Evolutionary conservation across 2,113 vertebrate species (phyloP).

Genomic region (Clarias gariepinus): DNA sequence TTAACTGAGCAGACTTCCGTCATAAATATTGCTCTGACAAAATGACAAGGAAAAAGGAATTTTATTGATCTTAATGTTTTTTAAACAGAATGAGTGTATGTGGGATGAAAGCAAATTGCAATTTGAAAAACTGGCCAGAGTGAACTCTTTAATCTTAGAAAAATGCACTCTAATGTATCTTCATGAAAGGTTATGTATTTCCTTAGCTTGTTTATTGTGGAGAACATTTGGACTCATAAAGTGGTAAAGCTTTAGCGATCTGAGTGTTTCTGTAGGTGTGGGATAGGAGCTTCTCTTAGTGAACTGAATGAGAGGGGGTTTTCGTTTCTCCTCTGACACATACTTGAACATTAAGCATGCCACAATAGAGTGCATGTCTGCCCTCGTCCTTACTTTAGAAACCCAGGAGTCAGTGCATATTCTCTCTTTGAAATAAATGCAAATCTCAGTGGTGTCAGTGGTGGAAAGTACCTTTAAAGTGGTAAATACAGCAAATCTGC

Average conservation of each 20-base stretch:
- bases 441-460: conserved; percentile 4
- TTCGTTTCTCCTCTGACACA: conserved; percentile 40
- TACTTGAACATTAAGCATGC: conserved; percentile 40
- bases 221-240: conserved; percentile 25
- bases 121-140: conserved; percentile 8
- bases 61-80: not conserved
- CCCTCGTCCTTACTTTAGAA: conserved; percentile 39
- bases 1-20: not conserved
- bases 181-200: conserved; percentile 18
- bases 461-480: conserved; percentile 32
- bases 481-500: not conserved
- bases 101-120: not conserved
- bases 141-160: not conserved
- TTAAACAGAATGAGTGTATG: not conserved
- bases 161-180: not conserved
- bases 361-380: conserved; percentile 26
- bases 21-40: too few species aligned
- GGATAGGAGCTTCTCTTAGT: conserved; percentile 34
- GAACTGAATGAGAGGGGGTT: conserved; percentile 43
- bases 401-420: conserved; percentile 22
- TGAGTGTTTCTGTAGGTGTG: conserved; percentile 48
- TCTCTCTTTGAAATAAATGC: conserved; percentile 31
- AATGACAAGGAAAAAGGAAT: not conserved
- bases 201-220: conserved; percentile 21
- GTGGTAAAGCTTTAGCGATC: conserved; percentile 6